Conservation (phyloP, 2,797 vertebrate species). For the Hylomyscus alleni region DNA sequence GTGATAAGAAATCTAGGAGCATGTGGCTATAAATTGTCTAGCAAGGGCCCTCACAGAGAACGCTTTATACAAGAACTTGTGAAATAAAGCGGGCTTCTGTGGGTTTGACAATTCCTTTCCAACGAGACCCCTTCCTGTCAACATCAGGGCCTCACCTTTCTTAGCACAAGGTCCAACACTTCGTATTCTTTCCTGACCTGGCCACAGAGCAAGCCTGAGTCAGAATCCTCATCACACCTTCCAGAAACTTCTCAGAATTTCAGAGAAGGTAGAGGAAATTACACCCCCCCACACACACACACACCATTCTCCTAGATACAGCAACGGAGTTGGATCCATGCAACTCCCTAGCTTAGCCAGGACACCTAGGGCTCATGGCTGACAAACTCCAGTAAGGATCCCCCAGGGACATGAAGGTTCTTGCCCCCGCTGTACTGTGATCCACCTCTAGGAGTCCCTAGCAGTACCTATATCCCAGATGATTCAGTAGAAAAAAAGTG, state of each 20-base stretch:
- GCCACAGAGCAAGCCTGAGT: conserved; percentile 1
- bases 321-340: not conserved
- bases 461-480: not conserved
- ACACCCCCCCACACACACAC: too few species aligned
- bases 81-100: not conserved
- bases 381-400: not conserved
- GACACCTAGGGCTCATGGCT: not conserved
- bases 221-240: not conserved
- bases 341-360: not conserved
- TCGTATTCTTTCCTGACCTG: not conserved
- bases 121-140: not conserved
- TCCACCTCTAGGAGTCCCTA: not conserved
- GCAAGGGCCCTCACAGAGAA: not conserved
- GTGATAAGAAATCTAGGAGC: not conserved
- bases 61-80: not conserved
- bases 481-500: not conserved
- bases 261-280: not conserved
- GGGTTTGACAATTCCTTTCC: not conserved
- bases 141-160: not conserved
- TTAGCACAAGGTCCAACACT: not conserved
- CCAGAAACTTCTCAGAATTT: not conserved
- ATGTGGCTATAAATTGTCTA: not conserved
- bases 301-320: not conserved
- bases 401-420: not conserved
- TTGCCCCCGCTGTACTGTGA: not conserved